Percentiles rank a stretch among this genome's conserved stretches.
These are phyloP conservation scores for Cisticola juncidis DNA, from an alignment of 2,113 vertebrate genomes.

Conservation along the genomic window DNA sequence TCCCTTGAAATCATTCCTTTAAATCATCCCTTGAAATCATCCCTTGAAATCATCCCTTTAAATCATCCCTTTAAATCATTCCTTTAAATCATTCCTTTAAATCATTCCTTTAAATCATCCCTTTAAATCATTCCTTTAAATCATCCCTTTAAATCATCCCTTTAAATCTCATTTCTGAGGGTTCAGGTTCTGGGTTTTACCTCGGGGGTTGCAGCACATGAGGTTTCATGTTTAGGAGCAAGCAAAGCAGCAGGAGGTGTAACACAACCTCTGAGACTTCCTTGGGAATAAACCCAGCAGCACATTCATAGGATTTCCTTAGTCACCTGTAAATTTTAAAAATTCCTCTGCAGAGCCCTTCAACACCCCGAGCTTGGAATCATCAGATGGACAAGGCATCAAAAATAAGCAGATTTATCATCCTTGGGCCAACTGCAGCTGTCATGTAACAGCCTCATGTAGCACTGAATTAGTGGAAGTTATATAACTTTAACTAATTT, in stretches of 20 bases:
- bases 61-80: too few relatives aligned
- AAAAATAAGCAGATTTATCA: not conserved
- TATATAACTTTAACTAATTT: not conserved
- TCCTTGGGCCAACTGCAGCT: not conserved
- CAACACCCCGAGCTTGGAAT: not conserved
- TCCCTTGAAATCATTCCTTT: too few relatives aligned
- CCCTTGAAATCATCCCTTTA: too few relatives aligned
- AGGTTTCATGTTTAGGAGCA: not conserved
- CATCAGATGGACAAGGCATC: not conserved
- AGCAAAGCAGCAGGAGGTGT: not conserved
- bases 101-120: too few relatives aligned
- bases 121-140: too few relatives aligned
- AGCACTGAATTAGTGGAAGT: not conserved
- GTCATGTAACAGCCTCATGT: rapidly evolving
- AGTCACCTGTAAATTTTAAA: not conserved
- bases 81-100: too few relatives aligned
- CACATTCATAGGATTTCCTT: not conserved
- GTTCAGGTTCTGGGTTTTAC: not conserved
- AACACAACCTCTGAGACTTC: not conserved
- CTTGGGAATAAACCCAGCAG: not conserved
- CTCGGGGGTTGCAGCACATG: not conserved
- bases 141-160: too few relatives aligned
- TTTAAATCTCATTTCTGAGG: not conserved
- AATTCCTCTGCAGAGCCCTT: not conserved
- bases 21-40: too few relatives aligned